Percentiles rank a stretch among this genome's conserved stretches.
phyloP scores from a whole-genome alignment of 2,113 vertebrate species.

The Epinephelus moara region DNA sequence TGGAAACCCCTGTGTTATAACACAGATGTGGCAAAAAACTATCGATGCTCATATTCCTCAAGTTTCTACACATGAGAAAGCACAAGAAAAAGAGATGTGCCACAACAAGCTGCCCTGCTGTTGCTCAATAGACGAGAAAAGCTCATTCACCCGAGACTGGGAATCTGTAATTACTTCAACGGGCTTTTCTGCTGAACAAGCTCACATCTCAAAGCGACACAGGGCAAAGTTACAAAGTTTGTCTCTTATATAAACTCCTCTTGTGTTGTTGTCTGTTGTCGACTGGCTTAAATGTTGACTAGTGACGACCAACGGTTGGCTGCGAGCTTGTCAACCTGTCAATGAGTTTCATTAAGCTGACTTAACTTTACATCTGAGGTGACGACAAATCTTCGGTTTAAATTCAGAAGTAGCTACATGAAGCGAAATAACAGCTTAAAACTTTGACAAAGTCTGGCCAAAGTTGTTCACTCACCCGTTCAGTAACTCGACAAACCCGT shows the following conservation, averaged over 20 bases:
- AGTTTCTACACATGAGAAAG: neutral
- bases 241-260: neutral
- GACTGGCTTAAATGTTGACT: neutral
- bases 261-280: neutral
- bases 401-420: neutral
- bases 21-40: neutral
- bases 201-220: neutral
- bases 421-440: neutral
- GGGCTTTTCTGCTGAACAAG: neutral
- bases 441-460: neutral
- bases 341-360: neutral
- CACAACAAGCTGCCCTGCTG: neutral
- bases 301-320: neutral
- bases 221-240: rapidly evolving
- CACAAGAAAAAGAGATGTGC: neutral
- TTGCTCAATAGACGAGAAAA: constrained; percentile 17
- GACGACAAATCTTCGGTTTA: neutral
- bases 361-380: neutral
- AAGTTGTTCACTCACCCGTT: constrained; percentile 19
- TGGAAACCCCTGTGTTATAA: neutral
- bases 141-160: neutral
- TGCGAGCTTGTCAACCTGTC: constrained; percentile 8
- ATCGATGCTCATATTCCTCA: neutral
- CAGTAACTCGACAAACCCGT: neutral
- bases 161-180: neutral